Conservation (phyloP, 2,797 vertebrate species). For the Sebastes vulpes region DNA sequence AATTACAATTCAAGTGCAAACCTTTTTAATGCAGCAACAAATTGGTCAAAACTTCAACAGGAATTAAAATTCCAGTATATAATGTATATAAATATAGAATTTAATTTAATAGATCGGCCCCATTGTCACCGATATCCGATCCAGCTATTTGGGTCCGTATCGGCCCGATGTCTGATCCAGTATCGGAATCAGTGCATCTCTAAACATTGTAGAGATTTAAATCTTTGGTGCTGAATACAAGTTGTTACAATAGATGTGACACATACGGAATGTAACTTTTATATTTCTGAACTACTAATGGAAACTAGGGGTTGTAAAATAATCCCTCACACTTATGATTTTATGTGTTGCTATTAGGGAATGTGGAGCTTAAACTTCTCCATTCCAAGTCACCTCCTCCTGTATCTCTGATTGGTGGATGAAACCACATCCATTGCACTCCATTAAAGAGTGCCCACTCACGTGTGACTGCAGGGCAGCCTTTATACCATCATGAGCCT, state of each 20-base stretch:
- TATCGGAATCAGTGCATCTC: too few relatives aligned
- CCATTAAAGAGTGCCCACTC: slow-evolving; percentile 75
- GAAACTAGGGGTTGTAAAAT: slow-evolving; percentile 44
- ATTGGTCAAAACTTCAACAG: too few relatives aligned
- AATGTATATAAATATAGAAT: too few relatives aligned
- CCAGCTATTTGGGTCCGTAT: too few relatives aligned
- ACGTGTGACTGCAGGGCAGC: slow-evolving; percentile 68
- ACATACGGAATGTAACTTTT: slow-evolving; percentile 6
- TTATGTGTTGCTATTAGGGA: slow-evolving; percentile 46
- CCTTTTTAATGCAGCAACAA: too few relatives aligned
- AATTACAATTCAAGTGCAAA: too few relatives aligned
- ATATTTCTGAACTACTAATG: background rate
- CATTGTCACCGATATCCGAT: too few relatives aligned
- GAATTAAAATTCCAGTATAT: too few relatives aligned
- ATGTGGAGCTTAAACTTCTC: slow-evolving; percentile 47
- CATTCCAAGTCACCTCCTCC: slow-evolving; percentile 43
- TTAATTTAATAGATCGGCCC: too few relatives aligned
- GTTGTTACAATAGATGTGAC: background rate
- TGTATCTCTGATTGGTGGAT: slow-evolving; percentile 45
- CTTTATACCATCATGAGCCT: slow-evolving; percentile 75
- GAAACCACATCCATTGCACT: slow-evolving; percentile 71
- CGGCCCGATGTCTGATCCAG: rapidly evolving
- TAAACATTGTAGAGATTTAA: background rate
- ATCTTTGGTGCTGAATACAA: background rate
- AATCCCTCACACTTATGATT: slow-evolving; percentile 42